phyloP scores from a whole-genome alignment of 2,888 invertebrate species.

The Cynaeus angustus region DNA sequence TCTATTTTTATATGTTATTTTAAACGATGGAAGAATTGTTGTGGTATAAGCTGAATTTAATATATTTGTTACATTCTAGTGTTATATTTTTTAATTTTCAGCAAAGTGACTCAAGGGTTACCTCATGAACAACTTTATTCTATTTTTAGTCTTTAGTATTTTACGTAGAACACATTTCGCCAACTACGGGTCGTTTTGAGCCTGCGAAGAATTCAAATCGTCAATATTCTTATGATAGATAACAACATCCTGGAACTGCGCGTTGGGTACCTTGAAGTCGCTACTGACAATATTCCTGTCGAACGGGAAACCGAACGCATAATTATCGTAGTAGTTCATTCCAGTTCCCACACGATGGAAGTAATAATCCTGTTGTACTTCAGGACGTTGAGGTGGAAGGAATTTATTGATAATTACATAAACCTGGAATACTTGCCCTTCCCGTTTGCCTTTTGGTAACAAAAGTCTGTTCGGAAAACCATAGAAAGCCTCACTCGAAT shows the following conservation, averaged over 20 bases:
- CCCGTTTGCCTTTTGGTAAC: slow-evolving; percentile 33
- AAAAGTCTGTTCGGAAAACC: slow-evolving; percentile 37
- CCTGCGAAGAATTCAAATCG: slow-evolving; percentile 29
- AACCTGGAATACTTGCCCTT: slow-evolving; percentile 39
- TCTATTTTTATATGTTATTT: no score
- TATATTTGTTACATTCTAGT: no score
- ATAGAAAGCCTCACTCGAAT: slow-evolving; percentile 44
- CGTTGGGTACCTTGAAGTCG: slow-evolving; percentile 34
- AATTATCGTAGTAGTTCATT: slow-evolving; percentile 38
- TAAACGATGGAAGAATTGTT: background rate
- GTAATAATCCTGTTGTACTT: slow-evolving; percentile 28
- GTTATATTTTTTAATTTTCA: no score
- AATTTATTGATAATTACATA: slow-evolving; percentile 40
- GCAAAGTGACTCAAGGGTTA: no score
- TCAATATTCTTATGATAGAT: slow-evolving; percentile 38
- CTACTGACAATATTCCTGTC: slow-evolving; percentile 27
- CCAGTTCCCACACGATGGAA: slow-evolving; percentile 40
- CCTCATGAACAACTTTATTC: no score
- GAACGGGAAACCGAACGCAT: slow-evolving; percentile 42
- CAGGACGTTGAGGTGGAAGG: slow-evolving; percentile 15
- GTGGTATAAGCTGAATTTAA: background rate
- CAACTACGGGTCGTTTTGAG: slow-evolving; percentile 18
- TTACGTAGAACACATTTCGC: background rate
- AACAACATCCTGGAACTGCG: slow-evolving; percentile 36
- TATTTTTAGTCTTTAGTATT: no score